These are phyloP conservation scores for Scrobipalpa costella DNA, from an alignment of 2,888 invertebrate species.

Conservation along the genomic window DNA sequence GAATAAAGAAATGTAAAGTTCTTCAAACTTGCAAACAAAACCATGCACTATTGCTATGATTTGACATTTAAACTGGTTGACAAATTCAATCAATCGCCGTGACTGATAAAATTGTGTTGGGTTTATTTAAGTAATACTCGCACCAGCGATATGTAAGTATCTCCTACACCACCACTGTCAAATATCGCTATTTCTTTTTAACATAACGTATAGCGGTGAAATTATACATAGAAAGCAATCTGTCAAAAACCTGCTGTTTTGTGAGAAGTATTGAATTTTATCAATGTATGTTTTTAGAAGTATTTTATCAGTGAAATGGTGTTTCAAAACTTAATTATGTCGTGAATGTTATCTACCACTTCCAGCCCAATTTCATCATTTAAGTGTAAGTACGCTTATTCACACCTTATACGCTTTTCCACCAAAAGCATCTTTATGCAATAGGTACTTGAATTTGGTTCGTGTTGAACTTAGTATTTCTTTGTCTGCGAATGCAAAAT, in stretches of 20 bases:
- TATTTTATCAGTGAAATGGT: conserved; percentile 11
- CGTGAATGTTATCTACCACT: conserved; percentile 10
- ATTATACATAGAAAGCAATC: background rate
- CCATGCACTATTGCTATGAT: background rate
- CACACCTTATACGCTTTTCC: background rate
- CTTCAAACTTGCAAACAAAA: conserved; percentile 3
- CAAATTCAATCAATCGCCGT: background rate
- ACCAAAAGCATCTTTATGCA: background rate
- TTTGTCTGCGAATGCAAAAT: conserved; percentile 3
- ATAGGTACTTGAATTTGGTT: background rate
- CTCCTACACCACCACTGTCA: background rate
- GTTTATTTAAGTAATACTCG: background rate
- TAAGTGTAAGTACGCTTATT: conserved; percentile 6
- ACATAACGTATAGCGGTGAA: background rate
- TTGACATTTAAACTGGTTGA: background rate
- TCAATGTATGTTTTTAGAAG: conserved; percentile 11
- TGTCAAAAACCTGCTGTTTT: conserved; percentile 8
- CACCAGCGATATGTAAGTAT: background rate
- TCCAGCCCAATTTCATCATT: background rate
- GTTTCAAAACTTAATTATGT: conserved; percentile 16
- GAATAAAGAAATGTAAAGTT: background rate
- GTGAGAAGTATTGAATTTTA: conserved; percentile 20
- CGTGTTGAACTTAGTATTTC: background rate
- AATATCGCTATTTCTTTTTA: background rate
- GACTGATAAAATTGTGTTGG: background rate